A percentile compares a stretch with the other conserved stretches of the same genome.
Evolutionary conservation across 2,888 invertebrate species (phyloP).

Genomic region (Itoplectis maculator): DNA sequence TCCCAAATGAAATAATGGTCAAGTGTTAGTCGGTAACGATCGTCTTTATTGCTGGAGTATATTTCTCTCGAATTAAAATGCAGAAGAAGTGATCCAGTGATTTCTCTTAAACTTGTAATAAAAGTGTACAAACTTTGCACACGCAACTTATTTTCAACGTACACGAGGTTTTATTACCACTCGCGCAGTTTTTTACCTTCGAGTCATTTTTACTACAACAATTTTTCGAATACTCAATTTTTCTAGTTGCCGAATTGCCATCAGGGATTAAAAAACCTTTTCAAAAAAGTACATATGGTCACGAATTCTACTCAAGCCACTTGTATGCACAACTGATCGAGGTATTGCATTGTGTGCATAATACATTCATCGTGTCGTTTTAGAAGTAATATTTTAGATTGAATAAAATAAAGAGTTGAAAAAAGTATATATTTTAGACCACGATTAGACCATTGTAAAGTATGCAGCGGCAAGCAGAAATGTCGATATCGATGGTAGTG

Average conservation of each 20-base stretch:
- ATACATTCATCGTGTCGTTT: conserved; percentile 14
- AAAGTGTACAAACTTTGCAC: background rate
- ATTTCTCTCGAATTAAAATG: background rate
- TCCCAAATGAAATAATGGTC: too few relatives aligned
- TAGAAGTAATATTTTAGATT: conserved; percentile 29
- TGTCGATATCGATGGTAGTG: conserved; percentile 31
- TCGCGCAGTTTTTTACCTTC: background rate
- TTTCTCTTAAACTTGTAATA: background rate
- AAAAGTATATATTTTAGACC: conserved; percentile 51
- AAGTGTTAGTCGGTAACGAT: too few relatives aligned
- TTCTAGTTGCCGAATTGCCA: background rate
- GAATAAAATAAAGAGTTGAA: conserved; percentile 15
- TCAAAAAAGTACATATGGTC: conserved; percentile 20
- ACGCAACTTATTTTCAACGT: background rate
- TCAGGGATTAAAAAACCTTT: background rate
- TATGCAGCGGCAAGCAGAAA: background rate
- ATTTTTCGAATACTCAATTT: conserved; percentile 21
- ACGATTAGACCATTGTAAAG: conserved; percentile 5
- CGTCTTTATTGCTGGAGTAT: too few relatives aligned
- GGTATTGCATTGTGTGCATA: conserved; percentile 31
- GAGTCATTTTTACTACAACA: background rate
- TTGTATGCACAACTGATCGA: conserved; percentile 37
- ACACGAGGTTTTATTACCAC: background rate
- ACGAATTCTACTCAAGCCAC: conserved; percentile 10
- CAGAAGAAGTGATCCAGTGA: background rate